These are phyloP conservation scores for Phaethon lepturus DNA, from an alignment of 2,113 vertebrate species.

Conservation along the genomic window DNA sequence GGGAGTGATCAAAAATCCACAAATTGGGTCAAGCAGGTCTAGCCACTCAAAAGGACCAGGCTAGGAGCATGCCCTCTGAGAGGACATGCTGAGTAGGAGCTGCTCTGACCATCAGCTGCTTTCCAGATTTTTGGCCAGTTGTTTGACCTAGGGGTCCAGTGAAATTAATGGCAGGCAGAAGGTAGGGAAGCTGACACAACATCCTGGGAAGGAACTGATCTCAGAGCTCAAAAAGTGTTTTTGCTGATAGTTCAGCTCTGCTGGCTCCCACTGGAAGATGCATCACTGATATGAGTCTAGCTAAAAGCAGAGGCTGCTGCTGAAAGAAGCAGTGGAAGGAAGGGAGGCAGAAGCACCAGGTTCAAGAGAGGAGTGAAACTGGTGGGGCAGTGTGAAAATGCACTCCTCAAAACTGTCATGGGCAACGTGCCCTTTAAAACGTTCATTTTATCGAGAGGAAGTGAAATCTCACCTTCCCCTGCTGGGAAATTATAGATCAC, in stretches of 20 bases:
- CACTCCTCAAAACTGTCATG: not conserved
- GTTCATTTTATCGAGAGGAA: not conserved
- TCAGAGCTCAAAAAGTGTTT: not conserved
- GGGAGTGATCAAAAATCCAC: constrained; percentile 66
- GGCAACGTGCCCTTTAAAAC: not conserved
- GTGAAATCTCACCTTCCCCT: not conserved
- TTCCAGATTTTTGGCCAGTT: constrained; percentile 59
- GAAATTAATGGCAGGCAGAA: constrained; percentile 47
- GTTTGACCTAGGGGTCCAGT: constrained; percentile 41
- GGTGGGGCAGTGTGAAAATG: not conserved
- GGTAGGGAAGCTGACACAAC: constrained; percentile 33
- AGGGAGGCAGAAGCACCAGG: not conserved
- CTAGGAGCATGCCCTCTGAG: constrained; percentile 27
- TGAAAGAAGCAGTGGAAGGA: not conserved
- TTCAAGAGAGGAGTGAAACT: not conserved
- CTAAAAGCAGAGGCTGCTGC: not conserved
- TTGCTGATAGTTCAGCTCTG: not conserved
- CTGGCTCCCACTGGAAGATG: not conserved
- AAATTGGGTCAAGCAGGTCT: constrained; percentile 62
- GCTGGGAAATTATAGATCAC: not conserved
- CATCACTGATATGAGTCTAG: not conserved
- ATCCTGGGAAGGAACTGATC: constrained; percentile 7
- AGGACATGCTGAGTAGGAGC: constrained; percentile 35
- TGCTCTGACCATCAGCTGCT: constrained; percentile 33
- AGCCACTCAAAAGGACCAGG: constrained; percentile 49